Base-by-base conservation (phyloP, 1,140 invertebrate species). In the Myzus persicae region DNA sequence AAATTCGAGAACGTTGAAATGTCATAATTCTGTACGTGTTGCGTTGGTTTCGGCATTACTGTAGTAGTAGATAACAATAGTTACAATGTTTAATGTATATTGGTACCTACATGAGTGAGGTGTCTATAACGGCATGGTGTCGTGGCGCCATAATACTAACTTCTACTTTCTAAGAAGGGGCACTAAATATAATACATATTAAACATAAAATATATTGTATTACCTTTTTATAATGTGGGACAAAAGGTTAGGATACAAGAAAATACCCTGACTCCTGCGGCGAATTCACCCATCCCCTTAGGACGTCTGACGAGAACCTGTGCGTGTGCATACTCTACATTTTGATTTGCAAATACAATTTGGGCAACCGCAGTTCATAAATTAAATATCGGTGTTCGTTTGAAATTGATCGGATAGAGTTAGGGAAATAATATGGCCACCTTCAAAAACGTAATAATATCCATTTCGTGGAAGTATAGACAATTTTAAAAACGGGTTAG, bases 51-150 rank as follows among this genome's bases (percentile, higher is more conserved):
- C n/a, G 31, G 31, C 14, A 76, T 76, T n/a, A 76, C n/a, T 76
- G 59, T 76, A 18, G n/a, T 67, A 76, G 18, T 76, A 76, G 31
- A 76, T 76, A 76, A n/a, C 59, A 76, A 31, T 76, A n/a, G 36
- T 76, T 76, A 76, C 59, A n/a, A n/a, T 76, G 59, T n/a, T 67
- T n/a, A 76, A 76, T 76, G n/a, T n/a, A n/a, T n/a, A 18, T n/a
- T 11, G 31, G 31, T n/a, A 67, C 11, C 9, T 59, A 14, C 26
- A 3, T 4, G 31, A 67, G 11, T 67, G 31, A 0, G 9, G 31
- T n/a, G 11, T 67, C 31, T 48, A 48, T 31, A 31, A 31, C 3
- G 42, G 7, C 42, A 44, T 44, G 7, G 4, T 67, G 8, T 67
- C 31, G 31, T 67, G 31, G 11, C 31, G 31, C 11, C 9, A 31